These are phyloP conservation scores for Rhinatrema bivittatum DNA, from an alignment of 2,797 vertebrate genomes.

Conservation along the genomic window DNA sequence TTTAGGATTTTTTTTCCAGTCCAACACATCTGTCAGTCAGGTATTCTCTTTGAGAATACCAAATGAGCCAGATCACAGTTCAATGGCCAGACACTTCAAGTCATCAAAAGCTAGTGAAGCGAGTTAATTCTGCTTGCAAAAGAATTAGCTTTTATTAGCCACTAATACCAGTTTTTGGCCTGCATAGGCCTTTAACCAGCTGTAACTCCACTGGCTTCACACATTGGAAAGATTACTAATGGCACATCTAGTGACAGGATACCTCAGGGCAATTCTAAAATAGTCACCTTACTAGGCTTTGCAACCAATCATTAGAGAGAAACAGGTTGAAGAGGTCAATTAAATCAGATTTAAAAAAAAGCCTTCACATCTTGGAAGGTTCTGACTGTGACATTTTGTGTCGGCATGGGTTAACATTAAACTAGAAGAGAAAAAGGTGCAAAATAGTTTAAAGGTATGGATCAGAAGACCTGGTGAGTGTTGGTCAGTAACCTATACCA, in stretches of 20 bases:
- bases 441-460: too few relatives aligned
- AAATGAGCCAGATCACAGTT: constrained; percentile 48
- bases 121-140: constrained; percentile 50
- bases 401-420: too few relatives aligned
- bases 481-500: too few relatives aligned
- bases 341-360: too few relatives aligned
- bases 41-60: constrained; percentile 39
- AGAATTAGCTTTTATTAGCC: constrained; percentile 50
- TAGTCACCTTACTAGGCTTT: constrained; percentile 3
- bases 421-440: too few relatives aligned
- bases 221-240: constrained; percentile 27
- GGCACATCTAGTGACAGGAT: constrained; percentile 20
- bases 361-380: too few relatives aligned
- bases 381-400: too few relatives aligned
- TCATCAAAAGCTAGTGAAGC: constrained; percentile 50
- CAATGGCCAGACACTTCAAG: constrained; percentile 49
- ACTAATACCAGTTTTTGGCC: constrained; percentile 38
- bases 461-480: too few relatives aligned
- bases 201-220: constrained; percentile 36
- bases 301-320: too few relatives aligned
- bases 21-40: constrained; percentile 33
- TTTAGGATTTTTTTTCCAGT: constrained; percentile 34
- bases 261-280: constrained; percentile 23
- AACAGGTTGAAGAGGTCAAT: too few relatives aligned
- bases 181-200: constrained; percentile 33